Evolutionary conservation across 2,888 invertebrate genomes (phyloP), one percentile per base, ranked within the genome.

Genomic region (Nebria brevicollis): DNA sequence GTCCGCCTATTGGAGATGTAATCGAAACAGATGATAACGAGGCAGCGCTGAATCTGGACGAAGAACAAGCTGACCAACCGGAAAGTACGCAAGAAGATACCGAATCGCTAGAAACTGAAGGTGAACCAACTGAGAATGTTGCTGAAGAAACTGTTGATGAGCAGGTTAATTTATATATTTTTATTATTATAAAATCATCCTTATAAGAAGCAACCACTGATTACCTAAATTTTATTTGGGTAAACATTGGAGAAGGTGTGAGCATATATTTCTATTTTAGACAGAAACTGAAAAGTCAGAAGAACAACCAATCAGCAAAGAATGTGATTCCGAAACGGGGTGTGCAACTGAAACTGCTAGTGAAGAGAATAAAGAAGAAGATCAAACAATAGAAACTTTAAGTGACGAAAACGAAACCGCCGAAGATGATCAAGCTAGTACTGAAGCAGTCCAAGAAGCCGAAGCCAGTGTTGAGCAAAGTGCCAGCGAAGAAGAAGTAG

Each of bases 11-110:
- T 82, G 83, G 72, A 85, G 84, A 83, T 75, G 84, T 83, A 83
- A 84, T 83, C 84, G 86, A 86, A 84, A 84, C 85, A 84, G 85
- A 81, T 70, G 85, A 85, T 82, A 86, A 86, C 82, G 83, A 83
- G 64, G 82, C 82, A 73, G 83, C 82, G 83, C 73, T 72, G 82
- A 54, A 54, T 54, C 54, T 11, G 34, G 34, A 82, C 43, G 77
- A 77, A 75, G 82, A 75, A 11, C 81, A 79, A 72, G 82, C 78
- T 76, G 54, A 54, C 54, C 54, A 54, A 54, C 75, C 83, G 70
- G 75, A 82, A 78, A 83, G 81, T n/a, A 77, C 70, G 64, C 86
- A 86, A 82, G 86, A 85, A 75, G 86, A 85, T 81, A 82, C 86
- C 34, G 68, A 84, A 84, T 83, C 86, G 75, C 75, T 70, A 70